These are phyloP conservation scores for Campylomormyrus numenius DNA, from an alignment of 2,113 vertebrate genomes.

Conservation along the genomic window DNA sequence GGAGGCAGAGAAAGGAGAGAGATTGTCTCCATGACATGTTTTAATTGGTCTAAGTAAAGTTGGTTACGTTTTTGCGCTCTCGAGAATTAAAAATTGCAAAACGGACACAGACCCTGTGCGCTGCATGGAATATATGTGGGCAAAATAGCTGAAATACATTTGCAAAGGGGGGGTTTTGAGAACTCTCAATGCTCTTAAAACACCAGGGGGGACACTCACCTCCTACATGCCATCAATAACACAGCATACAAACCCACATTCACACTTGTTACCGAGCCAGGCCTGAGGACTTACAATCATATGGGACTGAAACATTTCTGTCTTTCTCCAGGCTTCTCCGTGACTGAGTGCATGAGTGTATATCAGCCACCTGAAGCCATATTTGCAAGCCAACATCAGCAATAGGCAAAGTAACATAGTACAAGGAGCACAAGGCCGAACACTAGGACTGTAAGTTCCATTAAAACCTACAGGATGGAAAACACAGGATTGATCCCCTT, in stretches of 20 bases:
- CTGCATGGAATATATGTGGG: not conserved
- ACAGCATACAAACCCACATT: slow-evolving; percentile 2
- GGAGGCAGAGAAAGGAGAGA: not conserved
- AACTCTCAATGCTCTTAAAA: slow-evolving; percentile 15
- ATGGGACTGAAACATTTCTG: not conserved
- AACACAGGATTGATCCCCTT: not conserved
- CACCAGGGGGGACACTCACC: slow-evolving; percentile 15
- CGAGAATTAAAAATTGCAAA: not conserved
- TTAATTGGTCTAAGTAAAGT: not conserved
- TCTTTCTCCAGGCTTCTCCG: not conserved
- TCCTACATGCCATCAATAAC: slow-evolving; percentile 16
- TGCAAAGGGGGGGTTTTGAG: not conserved
- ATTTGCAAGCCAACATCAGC: not conserved
- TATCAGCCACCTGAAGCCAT: not conserved
- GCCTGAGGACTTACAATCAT: not conserved
- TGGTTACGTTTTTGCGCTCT: not conserved
- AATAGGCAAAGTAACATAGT: not conserved
- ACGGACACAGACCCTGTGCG: not conserved
- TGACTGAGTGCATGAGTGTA: not conserved
- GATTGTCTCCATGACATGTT: not conserved
- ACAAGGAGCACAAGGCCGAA: not conserved
- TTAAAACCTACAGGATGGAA: not conserved
- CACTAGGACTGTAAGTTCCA: not conserved
- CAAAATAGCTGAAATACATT: not conserved
- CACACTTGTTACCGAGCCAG: not conserved